Evolutionary conservation across 2,888 invertebrate genomes (phyloP), one percentile per base, ranked within the genome.

Genomic region (Hartigia nigra): DNA sequence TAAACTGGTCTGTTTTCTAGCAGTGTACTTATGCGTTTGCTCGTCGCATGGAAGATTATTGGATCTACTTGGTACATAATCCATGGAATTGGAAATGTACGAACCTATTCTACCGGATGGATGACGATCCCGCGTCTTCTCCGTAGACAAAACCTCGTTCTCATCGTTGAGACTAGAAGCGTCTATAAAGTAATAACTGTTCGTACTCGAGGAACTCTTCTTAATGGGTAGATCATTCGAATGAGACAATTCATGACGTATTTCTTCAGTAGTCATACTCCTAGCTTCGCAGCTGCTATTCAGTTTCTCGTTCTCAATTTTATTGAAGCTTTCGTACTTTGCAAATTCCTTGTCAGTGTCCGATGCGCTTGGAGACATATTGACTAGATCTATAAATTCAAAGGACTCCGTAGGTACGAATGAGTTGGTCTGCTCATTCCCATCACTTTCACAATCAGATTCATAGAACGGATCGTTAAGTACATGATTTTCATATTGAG

Each of bases 121-220:
- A 69, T 74, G 76, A 37, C 76, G 78, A 23, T 55, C 55, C 55
- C 55, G 23, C 1, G 23, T 82, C 78, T 70, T 78, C 76, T 35
- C 77, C 77, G 55, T 82, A 76, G 32, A 79, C 76, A 76, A 77
- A 31, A 90, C 87, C 83, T 95, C 94, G 79, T 93, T 94, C 88
- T 96, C 96, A 89, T 96, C 96, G 34, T 94, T 94, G 82, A 96
- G 92, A 88, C 94, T 95, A 12, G 96, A 95, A 31, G 96, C 96
- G 90, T 96, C 96, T 83, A 96, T 96, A 86, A 96, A 96, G 89
- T 95, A 96, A 80, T 94, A 94, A 91, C 88, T 93, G 84, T 85
- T 93, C 84, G 87, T 91, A 88, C 85, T 91, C 87, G 85, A 87
- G 79, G 84, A 86, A 85, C 84, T 87, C 74, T 84, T 86, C 70